Evolutionary conservation across 2,888 invertebrate genomes (phyloP), one percentile per base, ranked within the genome.

Genomic region (Agelastica alni): DNA sequence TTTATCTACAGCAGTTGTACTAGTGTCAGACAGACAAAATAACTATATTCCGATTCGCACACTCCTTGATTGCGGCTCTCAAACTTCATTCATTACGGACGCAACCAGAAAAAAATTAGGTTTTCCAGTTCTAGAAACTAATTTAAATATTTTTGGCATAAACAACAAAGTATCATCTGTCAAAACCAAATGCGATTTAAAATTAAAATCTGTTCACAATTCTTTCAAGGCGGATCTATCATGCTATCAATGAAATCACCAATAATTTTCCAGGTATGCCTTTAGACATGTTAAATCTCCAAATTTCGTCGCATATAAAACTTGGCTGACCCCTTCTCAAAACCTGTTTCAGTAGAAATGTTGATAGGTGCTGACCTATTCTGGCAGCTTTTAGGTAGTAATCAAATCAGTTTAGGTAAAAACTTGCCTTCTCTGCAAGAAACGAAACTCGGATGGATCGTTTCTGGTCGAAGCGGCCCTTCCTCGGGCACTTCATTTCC

Each of bases 281-380:
- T 10, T 16, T 59, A 6, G 16, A 51, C 12, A n/a, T n/a, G 4
- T 26, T 4, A 4, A 26, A 37, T 3, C 12, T 53, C 12, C 39
- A 34, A 13, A 28, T 59, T 28, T 51, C 60, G 3, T 18, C 37
- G 6, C 13, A 58, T 22, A 26, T 58, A 13, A 47, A 32, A n/a
- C 28, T 58, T 30, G 56, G 49, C n/a, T 9, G 49, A 59, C 46
- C 54, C 36, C 7, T 32, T 32, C 14, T 32, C 14, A 14, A 32
- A 32, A n/a, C 37, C 60, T 1, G 34, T 26, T 13, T 18, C 45
- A n/a, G 20, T 59, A 7, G 54, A 59, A 17, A 54, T 57, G 31
- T 37, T 57, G 7, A 26, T 57, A 6, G 56, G 57, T 13, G 53
- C 56, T 7, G 39, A 57, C 28, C 34, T 52, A 12, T 60, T 60